Percentiles rank a stretch among this genome's conserved stretches.
Evolutionary conservation across 2,888 invertebrate species (phyloP).

Genomic region (Drosophila mulleri): DNA sequence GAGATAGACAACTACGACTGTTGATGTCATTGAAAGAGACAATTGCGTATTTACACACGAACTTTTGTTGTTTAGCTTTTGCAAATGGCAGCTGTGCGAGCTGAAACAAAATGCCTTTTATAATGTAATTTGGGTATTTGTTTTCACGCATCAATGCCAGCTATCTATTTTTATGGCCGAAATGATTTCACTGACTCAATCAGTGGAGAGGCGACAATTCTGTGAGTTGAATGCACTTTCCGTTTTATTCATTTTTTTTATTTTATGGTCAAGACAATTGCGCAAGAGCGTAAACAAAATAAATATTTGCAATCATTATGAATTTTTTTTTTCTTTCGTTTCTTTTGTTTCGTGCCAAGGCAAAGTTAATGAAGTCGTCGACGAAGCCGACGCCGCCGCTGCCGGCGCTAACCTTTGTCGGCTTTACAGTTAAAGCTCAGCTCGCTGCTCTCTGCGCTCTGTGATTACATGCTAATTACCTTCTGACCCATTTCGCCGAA

Average conservation of each 20-base stretch:
- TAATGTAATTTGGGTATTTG: constrained; percentile 66
- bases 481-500: constrained; percentile 68
- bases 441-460: constrained; percentile 39
- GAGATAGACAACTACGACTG: constrained; percentile 30
- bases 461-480: constrained; percentile 69
- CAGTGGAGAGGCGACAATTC: constrained; percentile 15
- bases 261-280: constrained; percentile 68
- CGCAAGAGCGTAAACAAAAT: constrained; percentile 45
- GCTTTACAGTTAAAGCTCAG: constrained; percentile 69
- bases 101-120: constrained; percentile 61
- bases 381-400: constrained; percentile 5
- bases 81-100: constrained; percentile 48
- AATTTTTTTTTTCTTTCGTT: constrained; percentile 14
- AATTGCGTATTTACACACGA: constrained; percentile 55
- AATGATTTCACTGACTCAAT: constrained; percentile 53
- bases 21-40: constrained; percentile 55
- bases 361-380: constrained; percentile 23
- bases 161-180: constrained; percentile 58
- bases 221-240: constrained; percentile 71
- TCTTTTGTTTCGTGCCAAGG: constrained; percentile 26
- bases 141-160: constrained; percentile 71
- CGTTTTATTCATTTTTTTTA: constrained; percentile 56
- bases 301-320: constrained; percentile 68
- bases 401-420: constrained; percentile 57
- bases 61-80: constrained; percentile 8